Evolutionary conservation across 2,888 invertebrate genomes (phyloP).

Genomic region (Ryuthela nishihirai): DNA sequence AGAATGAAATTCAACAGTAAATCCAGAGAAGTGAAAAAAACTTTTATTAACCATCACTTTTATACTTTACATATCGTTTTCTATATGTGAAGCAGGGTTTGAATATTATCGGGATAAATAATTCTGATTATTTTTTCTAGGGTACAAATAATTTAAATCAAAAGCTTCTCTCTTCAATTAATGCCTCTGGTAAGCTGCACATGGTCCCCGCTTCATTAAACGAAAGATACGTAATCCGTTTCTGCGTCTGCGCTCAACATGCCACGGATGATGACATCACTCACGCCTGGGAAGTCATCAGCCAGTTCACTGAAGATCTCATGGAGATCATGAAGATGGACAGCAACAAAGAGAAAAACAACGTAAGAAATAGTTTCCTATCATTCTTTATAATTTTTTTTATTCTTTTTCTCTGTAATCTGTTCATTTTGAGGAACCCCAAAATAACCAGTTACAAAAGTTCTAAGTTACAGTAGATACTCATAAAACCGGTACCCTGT

Average conservation of each 20-base stretch:
- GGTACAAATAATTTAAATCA: slow-evolving; percentile 72
- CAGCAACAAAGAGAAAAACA: slow-evolving; percentile 22
- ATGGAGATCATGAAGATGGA: slow-evolving; percentile 59
- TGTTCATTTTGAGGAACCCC: no score
- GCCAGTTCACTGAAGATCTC: slow-evolving; percentile 53
- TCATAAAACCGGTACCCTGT: no score
- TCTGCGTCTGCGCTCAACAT: slow-evolving; percentile 89
- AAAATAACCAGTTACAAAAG: no score
- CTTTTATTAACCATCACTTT: no score
- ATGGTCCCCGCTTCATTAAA: slow-evolving; percentile 93
- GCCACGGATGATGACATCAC: slow-evolving; percentile 72
- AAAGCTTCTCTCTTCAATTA: slow-evolving; percentile 83
- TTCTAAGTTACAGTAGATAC: no score
- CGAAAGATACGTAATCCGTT: slow-evolving; percentile 86
- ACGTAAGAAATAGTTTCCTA: slow-evolving; percentile 12
- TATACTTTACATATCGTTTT: no score
- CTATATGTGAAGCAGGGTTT: no score
- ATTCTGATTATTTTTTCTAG: slow-evolving; percentile 24
- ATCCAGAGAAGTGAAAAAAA: no score
- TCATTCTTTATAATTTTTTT: not conserved
- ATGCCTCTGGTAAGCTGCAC: slow-evolving; percentile 91
- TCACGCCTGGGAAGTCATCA: slow-evolving; percentile 55
- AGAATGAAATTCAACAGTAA: no score
- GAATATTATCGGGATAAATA: no score
- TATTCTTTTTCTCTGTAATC: not conserved